Percentiles rank a stretch among this genome's conserved stretches.
Evolutionary conservation across 2,797 vertebrate genomes (phyloP).

Genomic region (Dromococcyx pavoninus): DNA sequence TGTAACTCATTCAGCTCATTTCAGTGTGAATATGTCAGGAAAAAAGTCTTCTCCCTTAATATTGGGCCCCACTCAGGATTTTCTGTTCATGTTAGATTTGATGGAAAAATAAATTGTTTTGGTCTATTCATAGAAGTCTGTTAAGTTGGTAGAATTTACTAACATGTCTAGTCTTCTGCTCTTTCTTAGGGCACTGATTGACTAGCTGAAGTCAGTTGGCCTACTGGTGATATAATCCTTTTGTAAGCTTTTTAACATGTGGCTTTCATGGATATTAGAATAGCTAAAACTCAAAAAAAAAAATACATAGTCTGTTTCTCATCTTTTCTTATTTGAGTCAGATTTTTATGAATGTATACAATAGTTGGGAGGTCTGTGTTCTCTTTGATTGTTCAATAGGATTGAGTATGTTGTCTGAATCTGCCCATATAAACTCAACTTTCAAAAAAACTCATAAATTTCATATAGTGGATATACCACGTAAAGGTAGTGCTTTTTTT

Average conservation of each 20-base stretch:
- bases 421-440: no score
- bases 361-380: no score
- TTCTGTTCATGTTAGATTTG: background rate
- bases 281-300: background rate
- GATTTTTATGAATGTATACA: background rate
- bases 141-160: background rate
- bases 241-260: background rate
- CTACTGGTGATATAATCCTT: background rate
- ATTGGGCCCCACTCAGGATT: background rate
- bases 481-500: no score
- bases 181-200: background rate
- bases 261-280: background rate
- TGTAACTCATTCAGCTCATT: background rate
- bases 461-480: no score
- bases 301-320: background rate
- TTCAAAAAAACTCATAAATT: no score
- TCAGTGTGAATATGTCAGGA: background rate
- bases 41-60: background rate
- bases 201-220: background rate
- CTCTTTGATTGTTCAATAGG: no score
- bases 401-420: no score
- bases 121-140: background rate
- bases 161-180: background rate
- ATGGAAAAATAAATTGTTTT: background rate
- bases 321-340: background rate